Conservation (phyloP, 2,113 vertebrate species). For the Marmota flaviventris region DNA sequence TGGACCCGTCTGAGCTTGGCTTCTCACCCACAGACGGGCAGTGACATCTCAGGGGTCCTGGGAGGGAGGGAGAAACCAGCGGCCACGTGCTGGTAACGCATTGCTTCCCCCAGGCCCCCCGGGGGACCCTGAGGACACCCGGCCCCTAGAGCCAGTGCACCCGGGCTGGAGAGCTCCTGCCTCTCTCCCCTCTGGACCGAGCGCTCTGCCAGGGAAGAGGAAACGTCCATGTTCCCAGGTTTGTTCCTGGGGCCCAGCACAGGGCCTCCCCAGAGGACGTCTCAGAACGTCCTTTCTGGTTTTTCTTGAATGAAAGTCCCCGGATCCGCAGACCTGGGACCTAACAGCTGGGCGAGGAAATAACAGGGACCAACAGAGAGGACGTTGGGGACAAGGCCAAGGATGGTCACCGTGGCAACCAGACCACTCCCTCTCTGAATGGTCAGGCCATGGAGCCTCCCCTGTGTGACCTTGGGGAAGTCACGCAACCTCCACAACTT, state of each 20-base stretch:
- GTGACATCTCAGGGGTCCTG: not conserved
- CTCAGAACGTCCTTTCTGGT: not conserved
- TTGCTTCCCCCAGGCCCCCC: not conserved
- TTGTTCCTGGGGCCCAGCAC: not conserved
- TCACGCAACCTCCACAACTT: not conserved
- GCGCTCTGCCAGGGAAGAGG: not conserved
- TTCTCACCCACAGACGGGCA: not conserved
- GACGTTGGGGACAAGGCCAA: not conserved
- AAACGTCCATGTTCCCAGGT: not conserved
- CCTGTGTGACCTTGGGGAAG: not conserved
- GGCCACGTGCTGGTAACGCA: fast-evolving
- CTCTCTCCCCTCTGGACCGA: not conserved
- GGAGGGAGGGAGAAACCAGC: not conserved
- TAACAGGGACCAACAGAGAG: not conserved
- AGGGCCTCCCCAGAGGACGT: not conserved
- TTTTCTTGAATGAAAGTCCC: too few relatives aligned
- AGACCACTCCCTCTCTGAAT: not conserved
- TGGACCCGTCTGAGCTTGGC: not conserved
- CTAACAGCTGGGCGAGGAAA: not conserved
- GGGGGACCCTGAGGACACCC: fast-evolving
- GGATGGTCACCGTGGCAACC: not conserved
- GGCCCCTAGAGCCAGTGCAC: not conserved
- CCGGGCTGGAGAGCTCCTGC: too few relatives aligned
- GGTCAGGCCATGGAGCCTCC: not conserved
- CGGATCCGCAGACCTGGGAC: not conserved